Base-by-base conservation (phyloP, 2,888 invertebrate species). In the Caenorhabditis sp. region DNA sequence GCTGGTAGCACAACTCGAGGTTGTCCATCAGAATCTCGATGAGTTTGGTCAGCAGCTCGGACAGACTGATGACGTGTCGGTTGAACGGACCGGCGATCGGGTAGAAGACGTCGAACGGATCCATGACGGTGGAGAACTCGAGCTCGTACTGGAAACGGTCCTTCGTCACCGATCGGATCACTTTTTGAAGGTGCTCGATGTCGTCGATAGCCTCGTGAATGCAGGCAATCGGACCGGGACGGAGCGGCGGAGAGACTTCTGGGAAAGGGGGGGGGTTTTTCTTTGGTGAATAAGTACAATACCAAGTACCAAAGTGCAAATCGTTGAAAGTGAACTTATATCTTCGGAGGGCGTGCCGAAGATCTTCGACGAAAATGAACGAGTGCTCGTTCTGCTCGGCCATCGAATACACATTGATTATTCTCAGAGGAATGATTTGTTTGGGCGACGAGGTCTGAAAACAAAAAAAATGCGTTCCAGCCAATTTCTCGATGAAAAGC, bases 41-140 rank as follows among this genome's bases (percentile, higher is more conserved):
- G n/a, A n/a, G n/a, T n/a, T n/a, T n/a, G n/a, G n/a, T n/a, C n/a
- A n/a, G n/a, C n/a, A n/a, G n/a, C 11, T 48, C 27, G 8, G 27
- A 26, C 6, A 27, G n/a, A n/a, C n/a, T 26, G 27, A 27, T 2
- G 48, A 48, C 27, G 48, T 48, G 48, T 13, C 27, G 7, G n/a
- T 48, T 48, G 24, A 5, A 48, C n/a, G 48, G 48, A 13, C 48
- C 48, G 5, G 48, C 27, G n/a, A 27, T n/a, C 13, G 45, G 45
- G 6, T 45, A 20, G 20, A 22, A 45, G 13, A 8, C 24, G 4
- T 9, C 13, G 8, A 9, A 20, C 20, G 22, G 24, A 9, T 11
- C 20, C 8, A 20, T 22, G 8, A 22, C 3, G 20, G 9, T 7
- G 9, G 7, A 22, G 24, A 20, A 45, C 24, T 45, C 20, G 4